Base-by-base conservation (phyloP, 2,113 vertebrate genomes). In the Smithornis capensis region DNA sequence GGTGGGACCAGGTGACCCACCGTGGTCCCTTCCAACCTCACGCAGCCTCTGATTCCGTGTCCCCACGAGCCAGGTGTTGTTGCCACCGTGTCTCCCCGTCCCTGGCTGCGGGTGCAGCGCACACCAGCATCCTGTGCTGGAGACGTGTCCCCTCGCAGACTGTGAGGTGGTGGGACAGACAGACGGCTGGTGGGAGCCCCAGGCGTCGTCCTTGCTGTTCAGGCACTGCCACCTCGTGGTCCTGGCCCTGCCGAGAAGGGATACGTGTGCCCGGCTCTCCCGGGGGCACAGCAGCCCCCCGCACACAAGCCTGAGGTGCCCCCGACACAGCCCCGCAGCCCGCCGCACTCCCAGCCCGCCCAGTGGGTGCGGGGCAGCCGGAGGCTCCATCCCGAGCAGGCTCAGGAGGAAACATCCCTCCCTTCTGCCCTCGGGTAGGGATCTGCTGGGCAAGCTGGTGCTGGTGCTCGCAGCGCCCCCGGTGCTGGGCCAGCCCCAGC, bases 261-360 rank as follows among this genome's bases (percentile, higher is more conserved):
- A 15, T 22, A 0, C 0, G 8, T 9, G 63, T 27, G n/a, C 45
- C 2, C 8, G 4, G 15, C 40, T 49, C 18, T 35, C 37, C 42
- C 0, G 0, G 14, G 14, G 28, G 15, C 23, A 35, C 7, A 22
- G n/a, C n/a, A 33, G 49, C 28, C 44, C 45, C 4, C 37, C 1
- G 0, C 57, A n/a, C n/a, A n/a, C n/a, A n/a, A n/a, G n/a, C 45
- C 45, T 19, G 44, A 14, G 44, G 6, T 4, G 16, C 19, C 44
- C 37, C 15, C 7, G 4, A 14, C 12, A 49, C 42, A 69, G n/a
- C 19, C 40, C 77, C 1, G 1, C 45, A 71, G 52, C 31, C 25
- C 18, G 5, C 12, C 13, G 40, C 23, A 4, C 28, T 33, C 62
- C 14, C n/a, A 38, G 38, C 29, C 44, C 2, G 4, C 47, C 37